These are phyloP conservation scores for Hypotaenidia okinawae DNA, from an alignment of 2,797 vertebrate species.

Conservation along the genomic window DNA sequence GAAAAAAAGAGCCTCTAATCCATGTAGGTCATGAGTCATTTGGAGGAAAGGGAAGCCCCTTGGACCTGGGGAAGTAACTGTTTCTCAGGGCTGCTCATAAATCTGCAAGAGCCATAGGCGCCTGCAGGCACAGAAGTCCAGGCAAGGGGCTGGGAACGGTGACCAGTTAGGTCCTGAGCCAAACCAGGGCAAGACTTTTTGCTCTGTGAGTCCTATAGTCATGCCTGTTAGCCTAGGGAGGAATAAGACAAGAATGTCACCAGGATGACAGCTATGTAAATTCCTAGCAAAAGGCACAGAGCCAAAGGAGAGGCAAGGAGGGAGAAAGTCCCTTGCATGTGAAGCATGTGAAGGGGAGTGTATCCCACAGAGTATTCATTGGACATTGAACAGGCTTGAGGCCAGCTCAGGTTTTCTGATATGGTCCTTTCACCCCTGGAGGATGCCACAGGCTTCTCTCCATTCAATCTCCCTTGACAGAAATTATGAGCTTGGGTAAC, in stretches of 20 bases:
- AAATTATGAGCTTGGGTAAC: conserved; percentile 5
- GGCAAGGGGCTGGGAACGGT: background rate
- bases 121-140: background rate
- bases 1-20: background rate
- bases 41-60: conserved; percentile 17
- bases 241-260: background rate
- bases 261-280: background rate
- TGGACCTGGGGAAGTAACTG: background rate
- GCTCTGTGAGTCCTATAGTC: background rate
- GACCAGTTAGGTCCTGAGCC: background rate
- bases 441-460: background rate
- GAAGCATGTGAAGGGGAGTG: background rate
- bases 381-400: background rate
- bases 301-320: background rate
- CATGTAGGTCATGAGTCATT: background rate
- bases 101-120: background rate
- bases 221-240: background rate
- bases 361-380: fast-evolving
- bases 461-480: background rate
- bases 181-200: conserved; percentile 17
- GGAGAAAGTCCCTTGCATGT: background rate
- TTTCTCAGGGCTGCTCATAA: background rate
- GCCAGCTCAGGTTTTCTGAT: background rate
- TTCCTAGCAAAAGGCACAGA: background rate
- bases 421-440: background rate